Conservation (phyloP, 2,888 invertebrate species). For the Pyrrhosoma nymphula region DNA sequence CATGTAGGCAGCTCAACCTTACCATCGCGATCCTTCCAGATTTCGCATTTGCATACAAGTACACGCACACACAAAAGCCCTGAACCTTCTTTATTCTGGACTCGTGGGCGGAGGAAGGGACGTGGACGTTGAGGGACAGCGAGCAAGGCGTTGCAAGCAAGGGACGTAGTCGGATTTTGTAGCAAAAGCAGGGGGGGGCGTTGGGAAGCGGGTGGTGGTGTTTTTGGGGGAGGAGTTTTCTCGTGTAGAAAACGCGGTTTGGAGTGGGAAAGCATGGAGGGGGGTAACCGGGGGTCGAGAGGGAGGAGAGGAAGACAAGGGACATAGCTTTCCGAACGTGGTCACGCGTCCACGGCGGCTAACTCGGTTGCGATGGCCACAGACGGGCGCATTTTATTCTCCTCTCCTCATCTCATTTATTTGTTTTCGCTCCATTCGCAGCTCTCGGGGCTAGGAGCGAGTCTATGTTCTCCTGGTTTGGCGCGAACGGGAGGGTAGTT, state of each 20-base stretch:
- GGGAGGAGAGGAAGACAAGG: not conserved
- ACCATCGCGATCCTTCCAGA: not conserved
- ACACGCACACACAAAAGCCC: not conserved
- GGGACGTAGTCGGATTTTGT: not conserved
- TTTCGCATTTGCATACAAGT: not conserved
- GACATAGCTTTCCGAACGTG: slow-evolving; percentile 4
- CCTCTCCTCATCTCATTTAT: not conserved
- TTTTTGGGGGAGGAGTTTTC: not conserved
- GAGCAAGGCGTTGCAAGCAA: not conserved
- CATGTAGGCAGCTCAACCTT: not conserved
- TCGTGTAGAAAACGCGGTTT: not conserved
- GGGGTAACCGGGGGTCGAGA: not conserved
- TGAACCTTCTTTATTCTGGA: not conserved
- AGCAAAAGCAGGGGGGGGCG: not conserved
- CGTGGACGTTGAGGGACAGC: not conserved
- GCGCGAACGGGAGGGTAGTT: not conserved
- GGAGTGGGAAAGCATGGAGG: not conserved
- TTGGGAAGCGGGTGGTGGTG: not conserved
- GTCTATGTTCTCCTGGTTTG: not conserved
- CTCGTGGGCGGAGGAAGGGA: slow-evolving; percentile 3
- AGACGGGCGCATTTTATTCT: slow-evolving; percentile 11
- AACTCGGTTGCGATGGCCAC: slow-evolving; percentile 48
- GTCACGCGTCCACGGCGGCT: slow-evolving; percentile 43
- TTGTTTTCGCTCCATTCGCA: not conserved
- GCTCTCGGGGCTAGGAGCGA: not conserved